Evolutionary conservation across 2,113 vertebrate species (phyloP).

Genomic region (Oncorhynchus tshawytscha): DNA sequence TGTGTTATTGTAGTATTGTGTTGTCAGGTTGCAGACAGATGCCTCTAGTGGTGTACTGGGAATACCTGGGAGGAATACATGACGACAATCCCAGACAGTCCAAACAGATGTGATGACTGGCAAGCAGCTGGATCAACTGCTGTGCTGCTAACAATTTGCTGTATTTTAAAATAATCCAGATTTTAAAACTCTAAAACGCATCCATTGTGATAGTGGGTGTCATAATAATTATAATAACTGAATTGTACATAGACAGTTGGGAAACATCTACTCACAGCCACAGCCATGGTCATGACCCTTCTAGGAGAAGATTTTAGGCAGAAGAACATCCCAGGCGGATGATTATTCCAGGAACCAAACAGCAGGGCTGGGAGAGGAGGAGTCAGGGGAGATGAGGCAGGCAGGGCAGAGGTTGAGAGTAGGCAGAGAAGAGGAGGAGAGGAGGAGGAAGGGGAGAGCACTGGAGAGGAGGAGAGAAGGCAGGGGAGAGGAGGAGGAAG

Average conservation of each 20-base stretch:
- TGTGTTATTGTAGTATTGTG: not conserved
- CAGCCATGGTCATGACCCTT: constrained; percentile 19
- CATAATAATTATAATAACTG: too few species aligned
- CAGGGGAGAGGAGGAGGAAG: not conserved
- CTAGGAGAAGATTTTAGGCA: constrained; percentile 52
- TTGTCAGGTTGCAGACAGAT: constrained; percentile 26
- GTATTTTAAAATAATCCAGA: not conserved
- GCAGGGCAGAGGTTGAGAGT: constrained; percentile 10
- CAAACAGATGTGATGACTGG: constrained; percentile 6
- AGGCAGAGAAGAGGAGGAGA: not conserved
- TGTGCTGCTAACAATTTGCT: too few species aligned
- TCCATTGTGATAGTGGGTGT: not conserved
- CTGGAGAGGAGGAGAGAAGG: not conserved
- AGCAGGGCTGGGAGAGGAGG: constrained; percentile 15
- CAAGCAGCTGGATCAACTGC: constrained; percentile 24
- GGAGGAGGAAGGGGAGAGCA: not conserved
- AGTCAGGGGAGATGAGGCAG: not conserved
- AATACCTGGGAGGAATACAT: not conserved
- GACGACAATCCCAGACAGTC: too few species aligned
- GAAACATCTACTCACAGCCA: constrained; percentile 18
- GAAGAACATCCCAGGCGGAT: constrained; percentile 46
- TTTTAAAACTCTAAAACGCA: not conserved
- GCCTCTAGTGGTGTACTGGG: constrained; percentile 9
- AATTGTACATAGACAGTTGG: not conserved
- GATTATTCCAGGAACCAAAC: constrained; percentile 65